A percentile compares a stretch with the other conserved stretches of the same genome.
Conservation (phyloP, 1,140 invertebrate species). For the Tetramorium alpestre region DNA sequence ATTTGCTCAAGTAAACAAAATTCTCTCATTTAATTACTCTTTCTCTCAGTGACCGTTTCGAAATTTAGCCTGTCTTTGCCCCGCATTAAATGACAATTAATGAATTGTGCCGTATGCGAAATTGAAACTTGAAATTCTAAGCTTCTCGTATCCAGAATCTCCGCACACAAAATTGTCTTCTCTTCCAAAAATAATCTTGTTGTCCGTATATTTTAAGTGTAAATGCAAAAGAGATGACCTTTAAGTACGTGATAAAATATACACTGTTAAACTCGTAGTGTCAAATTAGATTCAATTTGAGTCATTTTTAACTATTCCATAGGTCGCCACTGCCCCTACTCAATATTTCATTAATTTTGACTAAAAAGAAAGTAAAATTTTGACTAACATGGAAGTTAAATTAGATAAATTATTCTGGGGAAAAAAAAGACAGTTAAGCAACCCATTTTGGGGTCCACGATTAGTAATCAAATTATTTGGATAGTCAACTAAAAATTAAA, state of each 20-base stretch:
- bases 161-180: neutral
- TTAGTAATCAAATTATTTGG: too few species aligned
- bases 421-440: too few species aligned
- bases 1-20: conserved; percentile 17
- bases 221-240: neutral
- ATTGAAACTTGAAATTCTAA: neutral
- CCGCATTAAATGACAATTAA: conserved; percentile 19
- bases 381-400: too few species aligned
- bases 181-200: neutral
- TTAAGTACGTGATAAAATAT: neutral
- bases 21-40: neutral
- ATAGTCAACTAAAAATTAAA: too few species aligned
- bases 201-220: neutral
- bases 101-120: neutral
- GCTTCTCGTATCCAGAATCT: neutral
- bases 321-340: too few species aligned
- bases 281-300: too few species aligned
- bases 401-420: too few species aligned
- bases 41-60: neutral
- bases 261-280: too few species aligned
- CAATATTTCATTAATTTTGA: too few species aligned
- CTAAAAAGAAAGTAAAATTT: too few species aligned
- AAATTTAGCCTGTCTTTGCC: conserved; percentile 13
- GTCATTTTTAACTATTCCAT: too few species aligned
- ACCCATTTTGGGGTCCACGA: too few species aligned